Percentiles rank a stretch among this genome's conserved stretches.
Conservation (phyloP, 1,140 invertebrate genomes). For the Linepithema humile region DNA sequence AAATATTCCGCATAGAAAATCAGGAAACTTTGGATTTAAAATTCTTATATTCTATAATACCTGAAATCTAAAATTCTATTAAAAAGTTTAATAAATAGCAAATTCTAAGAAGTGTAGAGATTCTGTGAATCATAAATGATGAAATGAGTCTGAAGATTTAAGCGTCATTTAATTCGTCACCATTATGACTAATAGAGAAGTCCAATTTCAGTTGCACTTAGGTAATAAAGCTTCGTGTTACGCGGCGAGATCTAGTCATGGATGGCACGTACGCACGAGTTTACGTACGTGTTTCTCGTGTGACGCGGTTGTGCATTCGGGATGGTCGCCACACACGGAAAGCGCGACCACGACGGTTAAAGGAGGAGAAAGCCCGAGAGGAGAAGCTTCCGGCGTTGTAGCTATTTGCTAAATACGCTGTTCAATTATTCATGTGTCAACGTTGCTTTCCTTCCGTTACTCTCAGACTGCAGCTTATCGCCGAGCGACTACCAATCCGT, state of each 20-base stretch:
- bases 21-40: not conserved
- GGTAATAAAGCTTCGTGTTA: slow-evolving; percentile 31
- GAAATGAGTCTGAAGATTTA: not conserved
- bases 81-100: not conserved
- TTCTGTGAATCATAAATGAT: no score
- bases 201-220: not conserved
- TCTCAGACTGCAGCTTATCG: slow-evolving; percentile 52
- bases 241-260: slow-evolving; percentile 17
- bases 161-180: slow-evolving; percentile 22
- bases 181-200: slow-evolving; percentile 26
- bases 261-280: slow-evolving; percentile 34
- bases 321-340: slow-evolving; percentile 30
- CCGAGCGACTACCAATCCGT: slow-evolving; percentile 50
- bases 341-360: slow-evolving; percentile 6
- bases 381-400: slow-evolving; percentile 43
- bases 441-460: slow-evolving; percentile 38
- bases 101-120: not conserved
- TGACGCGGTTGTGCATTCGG: slow-evolving; percentile 45
- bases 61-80: no score
- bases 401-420: slow-evolving; percentile 74
- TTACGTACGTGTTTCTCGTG: slow-evolving; percentile 52
- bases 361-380: slow-evolving; percentile 15
- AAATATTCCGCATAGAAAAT: not conserved
- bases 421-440: slow-evolving; percentile 75
- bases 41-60: not conserved